phyloP scores from a whole-genome alignment of 2,888 invertebrate genomes.

The Saturnia japonica region DNA sequence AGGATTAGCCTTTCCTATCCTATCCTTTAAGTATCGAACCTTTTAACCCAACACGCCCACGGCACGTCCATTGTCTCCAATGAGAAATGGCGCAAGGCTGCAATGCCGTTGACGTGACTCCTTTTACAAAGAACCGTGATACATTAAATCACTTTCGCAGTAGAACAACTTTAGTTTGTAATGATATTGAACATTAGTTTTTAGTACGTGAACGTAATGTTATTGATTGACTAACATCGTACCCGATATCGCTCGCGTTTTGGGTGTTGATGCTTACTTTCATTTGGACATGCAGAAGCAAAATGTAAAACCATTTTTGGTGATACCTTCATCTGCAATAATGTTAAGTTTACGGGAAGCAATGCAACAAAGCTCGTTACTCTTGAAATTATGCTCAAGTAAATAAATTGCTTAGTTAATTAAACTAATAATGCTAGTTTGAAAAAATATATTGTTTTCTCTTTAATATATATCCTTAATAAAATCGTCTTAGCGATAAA shows the following conservation, averaged over 20 bases:
- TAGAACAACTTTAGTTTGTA: neutral
- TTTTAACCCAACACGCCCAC: conserved; percentile 1
- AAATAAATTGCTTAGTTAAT: neutral
- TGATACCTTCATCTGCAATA: too few species aligned
- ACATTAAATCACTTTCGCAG: neutral
- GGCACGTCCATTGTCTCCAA: conserved; percentile 4
- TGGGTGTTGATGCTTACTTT: too few species aligned
- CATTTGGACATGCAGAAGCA: too few species aligned
- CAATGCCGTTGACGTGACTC: neutral
- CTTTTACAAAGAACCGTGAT: conserved; percentile 1
- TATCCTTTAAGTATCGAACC: neutral
- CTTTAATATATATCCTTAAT: neutral
- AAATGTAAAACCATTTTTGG: too few species aligned
- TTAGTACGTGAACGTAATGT: neutral
- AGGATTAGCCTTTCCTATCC: too few species aligned
- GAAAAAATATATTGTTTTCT: neutral
- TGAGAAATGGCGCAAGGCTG: conserved; percentile 1
- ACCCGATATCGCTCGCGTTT: neutral
- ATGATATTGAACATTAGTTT: conserved; percentile 10
- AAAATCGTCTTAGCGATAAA: neutral
- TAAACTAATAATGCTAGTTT: neutral
- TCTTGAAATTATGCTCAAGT: neutral
- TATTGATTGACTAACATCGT: neutral
- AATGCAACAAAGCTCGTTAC: neutral
- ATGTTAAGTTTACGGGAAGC: neutral